phyloP scores from a whole-genome alignment of 2,797 vertebrate species.

The Xiphophorus birchmanni region DNA sequence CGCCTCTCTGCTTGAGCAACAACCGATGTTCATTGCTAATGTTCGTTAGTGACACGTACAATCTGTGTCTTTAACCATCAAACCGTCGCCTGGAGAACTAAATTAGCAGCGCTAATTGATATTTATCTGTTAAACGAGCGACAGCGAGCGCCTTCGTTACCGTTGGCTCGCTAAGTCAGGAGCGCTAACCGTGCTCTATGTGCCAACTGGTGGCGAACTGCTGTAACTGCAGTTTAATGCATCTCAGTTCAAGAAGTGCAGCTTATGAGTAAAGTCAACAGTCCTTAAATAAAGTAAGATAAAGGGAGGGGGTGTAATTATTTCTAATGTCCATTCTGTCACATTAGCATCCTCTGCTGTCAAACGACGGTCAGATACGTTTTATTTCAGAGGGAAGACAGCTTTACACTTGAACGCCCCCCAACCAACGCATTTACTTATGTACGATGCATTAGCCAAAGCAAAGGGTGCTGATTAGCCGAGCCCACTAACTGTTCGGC shows the following conservation, averaged over 20 bases:
- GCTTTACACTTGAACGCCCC: constrained; percentile 29
- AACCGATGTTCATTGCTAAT: background rate
- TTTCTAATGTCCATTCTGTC: too few relatives aligned
- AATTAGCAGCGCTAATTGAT: background rate
- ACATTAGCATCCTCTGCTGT: background rate
- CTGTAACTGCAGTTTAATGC: too few relatives aligned
- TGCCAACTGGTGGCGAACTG: too few relatives aligned
- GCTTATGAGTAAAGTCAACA: too few relatives aligned
- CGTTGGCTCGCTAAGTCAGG: too few relatives aligned
- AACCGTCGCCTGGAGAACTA: background rate
- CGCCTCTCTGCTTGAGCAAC: constrained; percentile 26
- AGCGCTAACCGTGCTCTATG: too few relatives aligned
- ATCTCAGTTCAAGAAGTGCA: too few relatives aligned
- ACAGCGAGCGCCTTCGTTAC: too few relatives aligned
- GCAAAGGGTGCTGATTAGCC: constrained; percentile 67
- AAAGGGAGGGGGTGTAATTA: too few relatives aligned
- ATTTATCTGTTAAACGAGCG: too few relatives aligned
- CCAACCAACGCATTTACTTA: constrained; percentile 47
- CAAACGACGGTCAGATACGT: background rate
- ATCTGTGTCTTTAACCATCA: background rate
- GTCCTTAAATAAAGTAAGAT: too few relatives aligned
- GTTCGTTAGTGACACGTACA: too few relatives aligned
- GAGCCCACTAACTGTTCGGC: constrained; percentile 34
- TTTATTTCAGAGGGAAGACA: constrained; percentile 10
- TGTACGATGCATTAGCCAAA: constrained; percentile 69